phyloP scores from a whole-genome alignment of 1,140 invertebrate species.

The Plodia interpunctella region DNA sequence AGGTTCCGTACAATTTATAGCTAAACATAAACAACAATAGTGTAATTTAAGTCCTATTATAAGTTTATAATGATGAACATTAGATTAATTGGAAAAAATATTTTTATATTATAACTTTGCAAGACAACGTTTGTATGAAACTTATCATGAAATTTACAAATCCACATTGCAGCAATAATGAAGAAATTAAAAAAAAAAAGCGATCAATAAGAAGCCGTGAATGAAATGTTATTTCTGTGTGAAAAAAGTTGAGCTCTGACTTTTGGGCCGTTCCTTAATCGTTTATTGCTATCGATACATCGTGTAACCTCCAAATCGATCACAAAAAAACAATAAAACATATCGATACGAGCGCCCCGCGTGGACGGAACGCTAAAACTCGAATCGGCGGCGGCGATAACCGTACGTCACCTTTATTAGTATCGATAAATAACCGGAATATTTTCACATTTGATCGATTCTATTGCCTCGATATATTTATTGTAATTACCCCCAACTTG shows the following conservation, averaged over 20 bases:
- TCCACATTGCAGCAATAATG: no score
- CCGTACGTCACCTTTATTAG: constrained; percentile 73
- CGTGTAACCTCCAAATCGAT: background rate
- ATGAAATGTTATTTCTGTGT: no score
- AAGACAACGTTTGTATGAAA: no score
- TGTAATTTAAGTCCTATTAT: no score
- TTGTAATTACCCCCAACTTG: constrained; percentile 52
- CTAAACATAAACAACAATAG: background rate
- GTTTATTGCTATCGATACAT: constrained; percentile 1
- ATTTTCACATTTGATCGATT: constrained; percentile 68
- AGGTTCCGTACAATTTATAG: constrained; percentile 2
- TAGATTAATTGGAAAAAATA: no score
- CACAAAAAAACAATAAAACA: background rate
- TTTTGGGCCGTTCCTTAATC: background rate
- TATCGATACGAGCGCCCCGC: constrained; percentile 1
- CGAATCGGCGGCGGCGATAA: constrained; percentile 53
- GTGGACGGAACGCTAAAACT: constrained; percentile 34
- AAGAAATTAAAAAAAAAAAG: no score
- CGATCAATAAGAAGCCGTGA: no score
- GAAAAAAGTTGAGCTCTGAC: background rate
- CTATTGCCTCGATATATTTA: constrained; percentile 67
- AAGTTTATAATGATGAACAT: no score
- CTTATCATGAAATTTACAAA: no score
- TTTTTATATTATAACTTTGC: no score
- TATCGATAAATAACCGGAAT: constrained; percentile 63